phyloP scores from a whole-genome alignment of 2,113 vertebrate genomes.

The Chamaea fasciata region DNA sequence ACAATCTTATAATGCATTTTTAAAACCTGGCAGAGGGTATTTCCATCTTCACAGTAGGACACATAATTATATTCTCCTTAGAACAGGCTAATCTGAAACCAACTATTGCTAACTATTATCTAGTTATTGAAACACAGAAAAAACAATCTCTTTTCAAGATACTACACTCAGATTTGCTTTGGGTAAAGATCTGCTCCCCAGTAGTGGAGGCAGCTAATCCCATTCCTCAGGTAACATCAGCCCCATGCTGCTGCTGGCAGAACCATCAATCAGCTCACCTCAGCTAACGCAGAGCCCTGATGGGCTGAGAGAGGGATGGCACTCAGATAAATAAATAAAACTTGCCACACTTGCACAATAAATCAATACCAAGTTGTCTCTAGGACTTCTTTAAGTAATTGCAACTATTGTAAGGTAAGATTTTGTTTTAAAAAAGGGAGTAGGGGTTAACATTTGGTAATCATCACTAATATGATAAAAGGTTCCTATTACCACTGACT shows the following conservation, averaged over 20 bases:
- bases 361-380: background rate
- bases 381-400: background rate
- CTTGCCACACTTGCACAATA: background rate
- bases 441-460: constrained; percentile 1
- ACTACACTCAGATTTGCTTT: background rate
- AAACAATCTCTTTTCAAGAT: background rate
- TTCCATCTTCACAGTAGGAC: background rate
- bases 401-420: background rate
- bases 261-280: background rate
- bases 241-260: background rate
- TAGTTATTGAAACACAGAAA: background rate
- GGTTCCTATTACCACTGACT: constrained; percentile 19
- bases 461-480: constrained; percentile 43
- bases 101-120: background rate
- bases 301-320: background rate
- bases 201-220: background rate
- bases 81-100: background rate
- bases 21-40: background rate
- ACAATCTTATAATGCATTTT: background rate
- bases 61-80: background rate
- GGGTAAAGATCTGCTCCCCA: background rate
- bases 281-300: background rate
- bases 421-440: background rate
- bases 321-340: background rate
- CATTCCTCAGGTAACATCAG: background rate